A percentile compares a stretch with the other conserved stretches of the same genome.
phyloP scores from a whole-genome alignment of 2,113 vertebrate genomes.

The Crotophaga sulcirostris region DNA sequence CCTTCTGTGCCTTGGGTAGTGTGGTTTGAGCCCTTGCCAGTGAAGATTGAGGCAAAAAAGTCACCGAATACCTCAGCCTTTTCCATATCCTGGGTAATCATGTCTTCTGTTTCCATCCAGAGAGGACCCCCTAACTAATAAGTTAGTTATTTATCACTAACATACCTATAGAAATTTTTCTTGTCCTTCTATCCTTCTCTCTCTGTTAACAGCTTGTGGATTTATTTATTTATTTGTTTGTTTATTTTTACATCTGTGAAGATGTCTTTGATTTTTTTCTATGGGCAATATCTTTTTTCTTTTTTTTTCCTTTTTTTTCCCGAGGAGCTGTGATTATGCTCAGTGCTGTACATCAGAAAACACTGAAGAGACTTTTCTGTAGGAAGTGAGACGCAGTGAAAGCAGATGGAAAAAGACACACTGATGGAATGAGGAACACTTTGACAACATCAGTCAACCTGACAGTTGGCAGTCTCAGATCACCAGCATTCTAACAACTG shows the following conservation, averaged over 20 bases:
- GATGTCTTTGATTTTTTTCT: not conserved
- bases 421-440: not conserved
- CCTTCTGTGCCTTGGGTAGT: too few species aligned
- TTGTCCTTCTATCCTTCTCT: not conserved
- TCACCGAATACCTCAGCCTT: too few species aligned
- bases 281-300: not conserved
- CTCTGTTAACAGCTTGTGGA: not conserved
- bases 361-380: not conserved
- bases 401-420: constrained; percentile 7
- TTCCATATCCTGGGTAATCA: too few species aligned
- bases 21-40: too few species aligned
- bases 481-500: not conserved
- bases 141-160: too few species aligned
- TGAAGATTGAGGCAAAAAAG: too few species aligned
- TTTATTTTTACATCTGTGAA: not conserved
- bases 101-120: too few species aligned
- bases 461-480: not conserved
- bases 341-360: not conserved
- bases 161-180: too few species aligned
- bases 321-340: not conserved
- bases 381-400: not conserved
- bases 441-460: not conserved
- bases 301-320: not conserved
- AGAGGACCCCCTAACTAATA: too few species aligned
- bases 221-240: too few species aligned